A percentile compares a stretch with the other conserved stretches of the same genome.
phyloP scores from a whole-genome alignment of 2,888 invertebrate genomes.

The Tachystola acroxantha region DNA sequence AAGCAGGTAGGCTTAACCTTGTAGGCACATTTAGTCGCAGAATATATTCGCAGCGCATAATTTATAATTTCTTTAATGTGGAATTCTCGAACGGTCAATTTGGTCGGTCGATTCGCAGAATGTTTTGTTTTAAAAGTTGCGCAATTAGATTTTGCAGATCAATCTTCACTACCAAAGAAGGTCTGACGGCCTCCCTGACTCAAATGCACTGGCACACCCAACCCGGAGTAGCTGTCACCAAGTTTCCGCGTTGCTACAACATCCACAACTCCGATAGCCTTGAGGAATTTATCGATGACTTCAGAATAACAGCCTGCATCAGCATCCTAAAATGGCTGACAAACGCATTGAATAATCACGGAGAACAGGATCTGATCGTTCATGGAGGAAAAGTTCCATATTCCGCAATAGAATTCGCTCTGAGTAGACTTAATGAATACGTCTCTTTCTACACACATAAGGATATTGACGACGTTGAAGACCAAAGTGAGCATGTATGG shows the following conservation, averaged over 20 bases:
- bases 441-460: slow-evolving; percentile 85
- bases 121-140: not conserved
- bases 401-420: slow-evolving; percentile 88
- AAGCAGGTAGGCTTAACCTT: slow-evolving; percentile 60
- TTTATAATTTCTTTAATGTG: not conserved
- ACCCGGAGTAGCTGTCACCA: slow-evolving; percentile 86
- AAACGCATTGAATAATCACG: slow-evolving; percentile 72
- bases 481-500: slow-evolving; percentile 80
- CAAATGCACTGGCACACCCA: slow-evolving; percentile 93
- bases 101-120: no score
- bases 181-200: slow-evolving; percentile 85
- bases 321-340: slow-evolving; percentile 89
- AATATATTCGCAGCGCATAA: not conserved
- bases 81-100: not conserved
- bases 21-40: no score
- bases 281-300: slow-evolving; percentile 92
- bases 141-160: slow-evolving; percentile 86
- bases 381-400: slow-evolving; percentile 84
- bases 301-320: slow-evolving; percentile 92
- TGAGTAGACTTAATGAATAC: slow-evolving; percentile 87
- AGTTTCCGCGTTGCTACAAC: slow-evolving; percentile 93
- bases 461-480: slow-evolving; percentile 87
- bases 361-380: slow-evolving; percentile 75
- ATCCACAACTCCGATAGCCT: slow-evolving; percentile 89
- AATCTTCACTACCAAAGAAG: slow-evolving; percentile 95